Conservation (phyloP, 2,113 vertebrate species). For the Perca schrenkii region DNA sequence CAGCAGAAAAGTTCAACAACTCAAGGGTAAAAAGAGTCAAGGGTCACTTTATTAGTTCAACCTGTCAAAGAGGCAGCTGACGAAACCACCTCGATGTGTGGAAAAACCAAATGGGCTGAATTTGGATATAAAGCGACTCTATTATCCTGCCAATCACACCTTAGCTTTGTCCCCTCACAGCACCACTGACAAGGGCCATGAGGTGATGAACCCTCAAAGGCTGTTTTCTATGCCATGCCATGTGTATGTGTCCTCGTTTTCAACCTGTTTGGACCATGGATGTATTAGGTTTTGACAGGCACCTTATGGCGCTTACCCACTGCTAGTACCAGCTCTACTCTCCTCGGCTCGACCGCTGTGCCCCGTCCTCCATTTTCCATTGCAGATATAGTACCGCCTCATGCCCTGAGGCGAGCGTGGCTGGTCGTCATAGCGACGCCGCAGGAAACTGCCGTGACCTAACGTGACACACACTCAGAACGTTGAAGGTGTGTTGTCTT, state of each 20-base stretch:
- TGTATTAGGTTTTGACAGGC: conserved; percentile 17
- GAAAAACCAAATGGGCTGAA: conserved; percentile 29
- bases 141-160: conserved; percentile 59
- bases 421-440: too few relatives aligned
- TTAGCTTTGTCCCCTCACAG: not conserved
- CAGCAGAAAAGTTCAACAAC: conserved; percentile 57
- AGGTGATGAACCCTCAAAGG: conserved; percentile 30
- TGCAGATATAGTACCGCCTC: too few relatives aligned
- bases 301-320: not conserved
- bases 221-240: conserved; percentile 7
- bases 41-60: conserved; percentile 61
- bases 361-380: too few relatives aligned
- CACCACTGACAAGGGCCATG: conserved; percentile 26
- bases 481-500: too few relatives aligned
- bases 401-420: too few relatives aligned
- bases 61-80: conserved; percentile 50
- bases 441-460: too few relatives aligned
- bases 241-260: conserved; percentile 25
- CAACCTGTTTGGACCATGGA: not conserved
- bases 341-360: too few relatives aligned
- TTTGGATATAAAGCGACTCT: conserved; percentile 51
- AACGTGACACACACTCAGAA: too few relatives aligned
- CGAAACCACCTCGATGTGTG: conserved; percentile 33
- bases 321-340: too few relatives aligned
- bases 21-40: conserved; percentile 58